phyloP scores from a whole-genome alignment of 1,140 invertebrate species.

The Trichonephila clavata region DNA sequence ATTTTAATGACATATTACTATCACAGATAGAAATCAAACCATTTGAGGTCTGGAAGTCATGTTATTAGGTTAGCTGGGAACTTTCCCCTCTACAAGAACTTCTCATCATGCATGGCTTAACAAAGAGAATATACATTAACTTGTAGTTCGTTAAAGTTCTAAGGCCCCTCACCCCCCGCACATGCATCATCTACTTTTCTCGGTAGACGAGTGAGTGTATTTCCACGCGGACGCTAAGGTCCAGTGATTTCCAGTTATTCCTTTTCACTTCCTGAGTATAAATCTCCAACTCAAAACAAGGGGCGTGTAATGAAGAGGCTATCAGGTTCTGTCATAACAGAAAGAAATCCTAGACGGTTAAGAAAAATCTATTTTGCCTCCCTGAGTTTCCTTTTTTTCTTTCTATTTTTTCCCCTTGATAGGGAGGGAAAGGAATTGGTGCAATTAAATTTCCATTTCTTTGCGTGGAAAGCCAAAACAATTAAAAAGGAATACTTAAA shows the following conservation, averaged over 20 bases:
- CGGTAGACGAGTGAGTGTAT: background rate
- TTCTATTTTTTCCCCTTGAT: no score
- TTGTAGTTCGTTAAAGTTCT: constrained; percentile 49
- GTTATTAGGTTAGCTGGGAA: constrained; percentile 5
- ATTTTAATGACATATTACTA: no score
- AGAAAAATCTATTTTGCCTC: background rate
- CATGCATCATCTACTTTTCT: background rate
- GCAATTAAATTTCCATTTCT: background rate
- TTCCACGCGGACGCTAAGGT: constrained; percentile 25
- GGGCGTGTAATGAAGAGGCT: background rate
- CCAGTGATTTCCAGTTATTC: constrained; percentile 60
- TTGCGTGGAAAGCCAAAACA: background rate
- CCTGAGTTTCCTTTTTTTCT: no score
- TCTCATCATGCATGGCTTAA: background rate
- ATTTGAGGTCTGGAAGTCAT: background rate
- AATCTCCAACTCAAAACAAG: constrained; percentile 18
- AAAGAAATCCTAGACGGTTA: background rate
- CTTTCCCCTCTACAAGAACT: background rate
- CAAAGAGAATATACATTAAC: constrained; percentile 41
- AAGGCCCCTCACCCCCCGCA: background rate
- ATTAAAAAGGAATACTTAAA: no score
- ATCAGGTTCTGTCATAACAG: background rate
- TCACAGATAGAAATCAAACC: no score
- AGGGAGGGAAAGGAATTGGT: no score
- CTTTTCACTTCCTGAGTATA: constrained; percentile 72